Conservation (phyloP, 2,797 vertebrate species). For the Characodon lateralis region DNA sequence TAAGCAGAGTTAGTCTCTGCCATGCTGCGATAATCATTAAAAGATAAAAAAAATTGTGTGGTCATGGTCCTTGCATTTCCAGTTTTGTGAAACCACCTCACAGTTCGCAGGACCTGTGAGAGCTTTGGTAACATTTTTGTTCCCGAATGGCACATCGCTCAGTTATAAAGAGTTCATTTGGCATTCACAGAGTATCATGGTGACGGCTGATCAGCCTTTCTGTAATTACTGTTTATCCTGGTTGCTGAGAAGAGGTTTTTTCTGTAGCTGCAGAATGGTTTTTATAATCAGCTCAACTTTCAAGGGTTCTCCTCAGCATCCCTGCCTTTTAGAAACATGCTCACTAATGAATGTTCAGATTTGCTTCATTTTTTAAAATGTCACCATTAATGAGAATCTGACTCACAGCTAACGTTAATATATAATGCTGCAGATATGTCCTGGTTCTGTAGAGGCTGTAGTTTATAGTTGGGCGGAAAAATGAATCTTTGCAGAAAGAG, state of each 20-base stretch:
- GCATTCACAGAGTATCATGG: not conserved
- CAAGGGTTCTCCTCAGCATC: not conserved
- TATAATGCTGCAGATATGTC: slow-evolving; percentile 18
- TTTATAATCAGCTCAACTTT: slow-evolving; percentile 21
- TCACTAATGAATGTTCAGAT: slow-evolving; percentile 29
- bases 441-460: slow-evolving; percentile 19
- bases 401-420: slow-evolving; percentile 23
- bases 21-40: not conserved
- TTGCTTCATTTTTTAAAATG: slow-evolving; percentile 29
- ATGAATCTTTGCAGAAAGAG: slow-evolving; percentile 15
- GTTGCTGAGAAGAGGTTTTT: not conserved
- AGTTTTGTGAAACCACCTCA: not conserved
- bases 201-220: not conserved
- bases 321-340: slow-evolving; percentile 5
- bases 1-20: not conserved
- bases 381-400: slow-evolving; percentile 33
- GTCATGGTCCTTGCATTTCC: not conserved
- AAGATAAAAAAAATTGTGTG: not conserved
- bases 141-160: not conserved
- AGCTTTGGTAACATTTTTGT: not conserved
- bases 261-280: not conserved
- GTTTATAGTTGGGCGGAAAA: slow-evolving; percentile 25
- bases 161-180: not conserved
- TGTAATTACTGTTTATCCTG: not conserved
- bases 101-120: not conserved